Evolutionary conservation across 1,140 invertebrate genomes (phyloP), one percentile per base, ranked within the genome.

Genomic region (Melanaphis sacchari): DNA sequence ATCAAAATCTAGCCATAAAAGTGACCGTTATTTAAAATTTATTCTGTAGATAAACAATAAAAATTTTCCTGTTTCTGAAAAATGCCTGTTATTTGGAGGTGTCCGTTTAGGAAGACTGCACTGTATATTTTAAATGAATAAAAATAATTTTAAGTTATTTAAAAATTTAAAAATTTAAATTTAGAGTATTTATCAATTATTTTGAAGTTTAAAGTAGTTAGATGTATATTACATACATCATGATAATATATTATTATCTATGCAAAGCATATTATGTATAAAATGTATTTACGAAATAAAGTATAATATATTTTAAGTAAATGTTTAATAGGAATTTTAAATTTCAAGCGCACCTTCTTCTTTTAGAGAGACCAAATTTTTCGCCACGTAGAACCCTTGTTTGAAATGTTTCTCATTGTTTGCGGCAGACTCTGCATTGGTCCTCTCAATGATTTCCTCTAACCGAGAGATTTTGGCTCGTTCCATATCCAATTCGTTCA

Each of bases 321-420:
- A 31, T n/a, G 36, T 76, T 76, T 76, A 84, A 40, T 84, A 40
- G 24, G 82, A 40, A 84, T 31, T 87, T n/a, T 31, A 46, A 88
- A 49, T 1, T 88, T 88, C 22, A 49, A 43, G n/a, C 38, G 22
- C 40, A 94, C 93, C 93, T 94, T 94, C 93, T 88, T 94, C 93
- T 41, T 94, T 92, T 22, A 94, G n/a, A n/a, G 85, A 66, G 36
- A 92, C 91, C n/a, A 94, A 49, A 66, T 91, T 91, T 46, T 94
- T 84, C 31, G 93, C 93, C 38, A 88, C 81, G 24, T 66, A 93
- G 85, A 94, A 94, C 1, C 93, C 93, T 31, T 94, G 52, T 36
- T 88, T 87, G 46, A 92, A 94, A 43, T 92, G 91, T 41, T 85
- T 84, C 31, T 94, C 93, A 38, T 84, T 92, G 4, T 81, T 46